Conservation (phyloP, 1,140 invertebrate species). For the Sycophaga agraensis region DNA sequence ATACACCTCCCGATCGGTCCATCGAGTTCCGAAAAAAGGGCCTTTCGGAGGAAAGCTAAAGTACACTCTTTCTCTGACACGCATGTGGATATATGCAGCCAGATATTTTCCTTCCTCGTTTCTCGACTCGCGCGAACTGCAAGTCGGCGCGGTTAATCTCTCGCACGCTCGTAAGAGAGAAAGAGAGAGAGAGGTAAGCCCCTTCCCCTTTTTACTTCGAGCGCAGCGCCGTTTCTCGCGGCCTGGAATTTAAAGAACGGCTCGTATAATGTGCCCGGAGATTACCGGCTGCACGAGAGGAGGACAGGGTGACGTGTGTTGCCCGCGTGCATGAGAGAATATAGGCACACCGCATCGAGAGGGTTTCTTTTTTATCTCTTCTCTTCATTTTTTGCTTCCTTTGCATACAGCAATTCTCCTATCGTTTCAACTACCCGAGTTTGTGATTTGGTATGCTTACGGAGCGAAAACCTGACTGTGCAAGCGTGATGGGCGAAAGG, state of each 20-base stretch:
- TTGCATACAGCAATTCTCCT: neutral
- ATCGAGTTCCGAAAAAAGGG: no score
- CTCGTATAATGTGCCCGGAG: constrained; percentile 36
- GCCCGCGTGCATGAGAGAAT: neutral
- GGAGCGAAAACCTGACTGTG: no score
- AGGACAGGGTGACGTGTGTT: constrained; percentile 19
- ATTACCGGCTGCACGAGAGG: neutral
- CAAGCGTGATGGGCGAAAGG: no score
- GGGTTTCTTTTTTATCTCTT: constrained; percentile 12
- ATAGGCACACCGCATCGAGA: neutral
- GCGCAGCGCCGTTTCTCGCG: constrained; percentile 7
- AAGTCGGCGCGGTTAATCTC: constrained; percentile 4
- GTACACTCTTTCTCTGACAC: no score
- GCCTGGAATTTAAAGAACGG: constrained; percentile 39
- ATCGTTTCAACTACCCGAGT: no score
- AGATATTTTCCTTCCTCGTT: neutral
- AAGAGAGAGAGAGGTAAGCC: neutral
- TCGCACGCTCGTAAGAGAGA: neutral
- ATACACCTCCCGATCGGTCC: neutral
- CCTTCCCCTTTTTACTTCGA: neutral
- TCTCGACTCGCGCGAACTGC: neutral
- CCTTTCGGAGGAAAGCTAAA: neutral
- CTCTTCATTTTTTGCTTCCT: constrained; percentile 4
- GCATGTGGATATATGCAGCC: no score
- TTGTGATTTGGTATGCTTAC: no score